These are phyloP conservation scores for Aleiodes sp. DNA, from an alignment of 1,140 invertebrate species.

Conservation along the genomic window DNA sequence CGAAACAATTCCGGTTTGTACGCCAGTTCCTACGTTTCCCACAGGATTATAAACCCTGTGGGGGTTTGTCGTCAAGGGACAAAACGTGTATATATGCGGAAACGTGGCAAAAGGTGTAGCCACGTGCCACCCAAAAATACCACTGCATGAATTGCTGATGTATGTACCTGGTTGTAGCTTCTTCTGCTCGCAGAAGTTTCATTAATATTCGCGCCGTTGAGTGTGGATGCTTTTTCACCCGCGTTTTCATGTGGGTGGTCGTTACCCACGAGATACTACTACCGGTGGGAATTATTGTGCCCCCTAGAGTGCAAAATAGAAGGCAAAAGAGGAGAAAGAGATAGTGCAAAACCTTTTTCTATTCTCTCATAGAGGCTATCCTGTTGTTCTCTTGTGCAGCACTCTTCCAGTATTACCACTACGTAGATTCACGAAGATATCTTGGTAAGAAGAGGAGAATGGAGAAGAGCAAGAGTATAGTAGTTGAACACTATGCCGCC, in stretches of 20 bases:
- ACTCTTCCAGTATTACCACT: too few relatives aligned
- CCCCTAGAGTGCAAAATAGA: constrained; percentile 12
- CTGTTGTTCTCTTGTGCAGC: too few relatives aligned
- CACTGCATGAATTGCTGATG: constrained; percentile 12
- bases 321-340: not conserved
- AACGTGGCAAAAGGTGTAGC: constrained; percentile 47
- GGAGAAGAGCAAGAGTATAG: not conserved
- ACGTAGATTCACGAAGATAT: not conserved
- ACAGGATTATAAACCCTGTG: not conserved
- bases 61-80: not conserved
- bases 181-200: constrained; percentile 39
- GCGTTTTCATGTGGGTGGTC: constrained; percentile 7
- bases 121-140: constrained; percentile 42
- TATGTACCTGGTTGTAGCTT: not conserved
- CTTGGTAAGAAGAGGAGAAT: not conserved
- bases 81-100: constrained; percentile 22
- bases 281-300: constrained; percentile 55
- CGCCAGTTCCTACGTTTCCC: not conserved
- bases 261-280: constrained; percentile 54
- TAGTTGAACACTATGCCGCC: constrained; percentile 1
- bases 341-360: not conserved
- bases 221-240: constrained; percentile 56
- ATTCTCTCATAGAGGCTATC: not conserved
- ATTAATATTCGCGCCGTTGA: constrained; percentile 59
- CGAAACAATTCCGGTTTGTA: not conserved